Base-by-base conservation (phyloP, 1,140 invertebrate species). In the Caerostris darwini region DNA sequence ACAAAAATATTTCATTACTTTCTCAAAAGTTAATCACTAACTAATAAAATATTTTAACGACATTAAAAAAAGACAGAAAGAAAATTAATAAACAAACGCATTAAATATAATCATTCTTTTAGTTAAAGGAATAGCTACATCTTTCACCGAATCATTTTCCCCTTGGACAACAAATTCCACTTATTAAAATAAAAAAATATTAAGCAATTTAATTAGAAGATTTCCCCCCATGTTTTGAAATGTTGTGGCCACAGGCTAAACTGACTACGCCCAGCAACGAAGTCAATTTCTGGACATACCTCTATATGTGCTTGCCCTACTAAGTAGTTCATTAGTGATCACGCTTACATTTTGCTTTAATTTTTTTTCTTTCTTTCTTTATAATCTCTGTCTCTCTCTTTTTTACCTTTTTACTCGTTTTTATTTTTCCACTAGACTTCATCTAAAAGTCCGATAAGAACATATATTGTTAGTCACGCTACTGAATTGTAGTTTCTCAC, bases 241-340 rank as follows among this genome's bases (percentile, higher is more conserved):
- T 94, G 92, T 94, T 94, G 85, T 94, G 92, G 83, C 92, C 92
- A 93, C 19, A 59, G 71, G 57, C 56, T n/a, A 94, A 81, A 64
- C 58, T 69, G 83, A 86, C 92, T 57, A 88, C 92, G 92, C 92
- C 92, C 92, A 94, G 92, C 92, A 94, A 94, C 92, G 71, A 54
- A 93, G 64, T 57, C 81, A 92, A 85, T 92, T 92, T 83, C 90
- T 87, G 83, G 64, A 88, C 92, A 94, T 94, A 88, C 92, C 85
- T 92, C 59, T 67, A 92, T 92, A 85, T 94, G 92, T 88, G 92
- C 86, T 94, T 94, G 92, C 57, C 86, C 86, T 88, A 89, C 92
- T 94, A 94, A 94, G 92, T 94, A 94, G 92, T 94, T 94, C 92
- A 94, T 94, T 94, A 94, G 69, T 3, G 85, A 88, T 82, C 85